A percentile compares a stretch with the other conserved stretches of the same genome.
These are phyloP conservation scores for Andrena bucephala DNA, from an alignment of 2,888 invertebrate genomes.

Conservation along the genomic window DNA sequence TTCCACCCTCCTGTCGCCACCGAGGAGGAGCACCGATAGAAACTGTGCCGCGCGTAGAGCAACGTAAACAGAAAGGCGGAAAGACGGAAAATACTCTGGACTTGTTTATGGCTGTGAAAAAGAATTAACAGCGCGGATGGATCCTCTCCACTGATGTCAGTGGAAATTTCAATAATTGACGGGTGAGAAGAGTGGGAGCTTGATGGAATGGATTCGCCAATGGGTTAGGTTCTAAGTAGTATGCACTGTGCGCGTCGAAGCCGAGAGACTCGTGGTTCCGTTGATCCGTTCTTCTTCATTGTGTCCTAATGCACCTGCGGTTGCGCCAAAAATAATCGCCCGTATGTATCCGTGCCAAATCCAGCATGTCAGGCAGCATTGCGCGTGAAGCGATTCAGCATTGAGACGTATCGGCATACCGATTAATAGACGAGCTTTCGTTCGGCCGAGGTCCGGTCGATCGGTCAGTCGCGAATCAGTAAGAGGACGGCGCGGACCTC, in stretches of 20 bases:
- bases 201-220: no score
- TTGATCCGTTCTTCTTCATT: slow-evolving; percentile 51
- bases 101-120: slow-evolving; percentile 46
- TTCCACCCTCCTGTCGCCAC: slow-evolving; percentile 56
- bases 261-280: slow-evolving; percentile 29
- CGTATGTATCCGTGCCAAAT: slow-evolving; percentile 67
- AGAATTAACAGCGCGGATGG: slow-evolving; percentile 48
- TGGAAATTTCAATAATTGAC: neutral
- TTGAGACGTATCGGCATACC: slow-evolving; percentile 53
- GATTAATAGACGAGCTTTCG: slow-evolving; percentile 42
- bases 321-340: slow-evolving; percentile 68
- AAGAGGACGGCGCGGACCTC: slow-evolving; percentile 15
- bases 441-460: neutral
- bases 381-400: slow-evolving; percentile 46
- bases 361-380: slow-evolving; percentile 55
- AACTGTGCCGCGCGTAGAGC: slow-evolving; percentile 56
- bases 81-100: slow-evolving; percentile 5
- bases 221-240: slow-evolving; percentile 1
- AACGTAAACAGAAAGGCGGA: slow-evolving; percentile 54
- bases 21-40: slow-evolving; percentile 35
- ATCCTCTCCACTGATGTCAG: neutral
- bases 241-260: slow-evolving; percentile 17
- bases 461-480: slow-evolving; percentile 24
- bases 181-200: no score
- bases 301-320: slow-evolving; percentile 64